Conservation (phyloP, 2,113 vertebrate species). For the Mionectes macconnelli region DNA sequence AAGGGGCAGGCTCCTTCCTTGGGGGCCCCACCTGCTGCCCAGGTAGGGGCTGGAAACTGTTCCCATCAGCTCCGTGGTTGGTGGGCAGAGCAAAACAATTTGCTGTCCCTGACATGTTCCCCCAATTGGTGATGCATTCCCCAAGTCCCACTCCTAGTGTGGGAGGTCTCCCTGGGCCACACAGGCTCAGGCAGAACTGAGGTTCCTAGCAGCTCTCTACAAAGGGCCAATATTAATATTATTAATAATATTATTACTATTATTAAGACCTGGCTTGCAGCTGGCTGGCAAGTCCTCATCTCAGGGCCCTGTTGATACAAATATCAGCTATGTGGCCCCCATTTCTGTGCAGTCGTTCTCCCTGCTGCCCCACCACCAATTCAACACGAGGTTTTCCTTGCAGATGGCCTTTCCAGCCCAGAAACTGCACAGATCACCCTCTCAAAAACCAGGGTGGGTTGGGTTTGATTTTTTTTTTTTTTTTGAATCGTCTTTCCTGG, state of each 20-base stretch:
- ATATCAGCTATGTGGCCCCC: not conserved
- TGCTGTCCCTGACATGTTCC: not conserved
- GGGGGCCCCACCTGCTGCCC: not conserved
- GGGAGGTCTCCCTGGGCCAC: not conserved
- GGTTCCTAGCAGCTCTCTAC: not conserved
- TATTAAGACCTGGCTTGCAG: not conserved
- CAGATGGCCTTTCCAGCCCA: not conserved
- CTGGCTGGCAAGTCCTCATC: not conserved
- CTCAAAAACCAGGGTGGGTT: not conserved
- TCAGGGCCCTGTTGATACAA: not conserved
- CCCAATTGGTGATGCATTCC: accelerated
- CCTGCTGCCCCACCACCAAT: accelerated
- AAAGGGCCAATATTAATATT: not conserved
- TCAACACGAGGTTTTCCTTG: accelerated
- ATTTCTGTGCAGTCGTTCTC: not conserved
- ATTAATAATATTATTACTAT: not conserved
- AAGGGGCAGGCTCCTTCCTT: not conserved
- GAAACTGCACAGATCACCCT: not conserved
- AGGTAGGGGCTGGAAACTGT: not conserved
- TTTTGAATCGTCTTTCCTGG: accelerated
- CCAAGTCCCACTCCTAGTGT: accelerated
- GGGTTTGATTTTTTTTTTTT: not conserved
- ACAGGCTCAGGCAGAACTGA: not conserved
- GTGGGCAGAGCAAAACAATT: not conserved
- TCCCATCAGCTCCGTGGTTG: not conserved